Evolutionary conservation across 2,113 vertebrate genomes (phyloP), one percentile per base, ranked within the genome.

Genomic region (Taxidea taxus): DNA sequence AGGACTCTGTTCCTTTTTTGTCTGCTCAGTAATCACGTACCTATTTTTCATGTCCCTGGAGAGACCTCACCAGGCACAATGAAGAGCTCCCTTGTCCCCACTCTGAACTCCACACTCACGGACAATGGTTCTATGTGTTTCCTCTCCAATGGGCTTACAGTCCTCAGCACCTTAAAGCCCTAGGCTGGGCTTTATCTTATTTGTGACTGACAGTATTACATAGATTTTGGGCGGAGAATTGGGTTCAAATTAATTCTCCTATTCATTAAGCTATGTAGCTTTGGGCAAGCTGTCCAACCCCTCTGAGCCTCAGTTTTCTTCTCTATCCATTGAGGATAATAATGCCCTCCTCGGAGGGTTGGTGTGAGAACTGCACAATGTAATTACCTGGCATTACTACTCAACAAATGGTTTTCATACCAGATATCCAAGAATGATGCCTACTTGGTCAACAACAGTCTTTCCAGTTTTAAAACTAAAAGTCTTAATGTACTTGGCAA

Each of bases 391-490:
- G 42, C 11, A 3, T 2, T 82, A 47, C 37, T 37, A 10, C 10
- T 37, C 29, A 39, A 8, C 37, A 47, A 13, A 18, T 4, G 10
- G 13, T 37, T 39, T 81, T 18, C 4, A 6, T 49, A 44, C 31
- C 82, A n/a, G 39, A 78, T 0, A 0, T 7, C n/a, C 29, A 34
- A 62, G 34, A 87, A 7, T 0, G 13, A 13, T 0, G 16, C 6
- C 37, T 37, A 34, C 34, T 29, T 60, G 39, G 14, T n/a, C 39
- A 42, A 51, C 27, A n/a, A 10, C 18, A 44, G 6, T 37, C 16
- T 54, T 74, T 42, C 10, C 6, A 21, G 31, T 13, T 56, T 47
- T 27, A 42, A 72, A 44, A 64, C 11, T 9, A 5, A 27, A 68
- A 56, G 25, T 42, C 23, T 7, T n/a, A 34, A 21, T 6, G 0